Conservation (phyloP, 2,888 invertebrate species). For the Doris montereyensis region DNA sequence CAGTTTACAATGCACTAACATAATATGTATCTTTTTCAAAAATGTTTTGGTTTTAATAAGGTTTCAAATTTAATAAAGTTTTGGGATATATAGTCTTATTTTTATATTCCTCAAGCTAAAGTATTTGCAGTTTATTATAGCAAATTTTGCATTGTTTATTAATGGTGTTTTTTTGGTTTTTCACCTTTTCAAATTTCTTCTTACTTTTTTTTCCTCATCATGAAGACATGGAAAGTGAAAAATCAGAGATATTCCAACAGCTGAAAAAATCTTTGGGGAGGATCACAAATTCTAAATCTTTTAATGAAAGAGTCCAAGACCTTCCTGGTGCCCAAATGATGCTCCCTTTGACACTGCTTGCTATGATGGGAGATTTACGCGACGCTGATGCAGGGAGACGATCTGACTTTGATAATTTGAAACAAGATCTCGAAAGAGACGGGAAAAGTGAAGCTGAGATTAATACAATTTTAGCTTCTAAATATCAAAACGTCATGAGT, state of each 20-base stretch:
- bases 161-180: too few relatives aligned
- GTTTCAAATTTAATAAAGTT: too few relatives aligned
- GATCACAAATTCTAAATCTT: slow-evolving; percentile 35
- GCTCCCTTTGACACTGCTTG: slow-evolving; percentile 51
- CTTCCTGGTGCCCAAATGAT: slow-evolving; percentile 53
- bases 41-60: too few relatives aligned
- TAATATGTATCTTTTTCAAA: too few relatives aligned
- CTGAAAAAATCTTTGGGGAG: slow-evolving; percentile 41
- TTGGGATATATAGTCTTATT: too few relatives aligned
- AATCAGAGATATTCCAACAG: slow-evolving; percentile 53
- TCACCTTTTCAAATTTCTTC: too few relatives aligned
- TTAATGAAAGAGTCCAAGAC: slow-evolving; percentile 43
- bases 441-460: slow-evolving; percentile 51
- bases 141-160: too few relatives aligned
- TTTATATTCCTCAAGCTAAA: too few relatives aligned
- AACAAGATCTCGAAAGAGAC: slow-evolving; percentile 48
- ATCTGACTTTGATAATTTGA: slow-evolving; percentile 49
- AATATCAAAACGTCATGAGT: slow-evolving; percentile 49
- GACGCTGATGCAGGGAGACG: slow-evolving; percentile 49
- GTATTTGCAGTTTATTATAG: too few relatives aligned
- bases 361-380: slow-evolving; percentile 59
- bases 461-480: slow-evolving; percentile 45
- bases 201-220: too few relatives aligned
- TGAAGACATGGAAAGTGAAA: slow-evolving; percentile 57
- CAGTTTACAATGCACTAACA: too few relatives aligned